Evolutionary conservation across 2,888 invertebrate species (phyloP), one percentile per base, ranked within the genome.

Genomic region (Cosmia pyralina): DNA sequence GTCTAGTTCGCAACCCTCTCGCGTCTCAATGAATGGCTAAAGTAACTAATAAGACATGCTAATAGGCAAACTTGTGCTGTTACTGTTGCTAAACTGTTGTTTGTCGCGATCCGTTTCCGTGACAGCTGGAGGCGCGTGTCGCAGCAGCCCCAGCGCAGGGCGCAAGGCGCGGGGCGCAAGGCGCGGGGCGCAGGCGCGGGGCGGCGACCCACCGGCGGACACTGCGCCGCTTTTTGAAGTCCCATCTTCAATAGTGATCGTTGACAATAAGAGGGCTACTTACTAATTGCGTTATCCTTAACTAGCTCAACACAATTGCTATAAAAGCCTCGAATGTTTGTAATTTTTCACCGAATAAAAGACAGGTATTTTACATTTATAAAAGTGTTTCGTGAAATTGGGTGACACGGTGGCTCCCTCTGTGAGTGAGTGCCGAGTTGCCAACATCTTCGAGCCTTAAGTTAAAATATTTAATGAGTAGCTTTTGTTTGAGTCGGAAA

Each of bases 11-110:
- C 17, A 67, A 62, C 28, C 34, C 15, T 44, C 46, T 11, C 46
- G 17, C 48, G 19, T 22, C 41, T 17, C 67, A 46, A 62, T 72
- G 71, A 76, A 72, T 57, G 65, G 59, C 75, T 53, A 75, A 83
- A 81, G 83, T 77, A 77, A 69, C 69, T 71, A 86, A 89, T 87
- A 83, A 87, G n/a, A 86, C 85, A 85, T 82, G 82, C 82, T 87
- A 88, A 88, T 87, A 86, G 85, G 64, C 64, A 68, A 88, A 88
- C 83, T 89, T 88, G 44, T 67, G 81, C 84, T 83, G 80, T 89
- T 88, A 87, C 82, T 87, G 88, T 87, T 80, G 85, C 80, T 84
- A 85, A 89, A 86, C 77, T 85, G 87, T 87, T 88, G 86, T 88
- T 90, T 85, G 87, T 88, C 80, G 85, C 77, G 38, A 19, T 44